These are phyloP conservation scores for Chauna torquata DNA, from an alignment of 2,113 vertebrate genomes.

Conservation along the genomic window DNA sequence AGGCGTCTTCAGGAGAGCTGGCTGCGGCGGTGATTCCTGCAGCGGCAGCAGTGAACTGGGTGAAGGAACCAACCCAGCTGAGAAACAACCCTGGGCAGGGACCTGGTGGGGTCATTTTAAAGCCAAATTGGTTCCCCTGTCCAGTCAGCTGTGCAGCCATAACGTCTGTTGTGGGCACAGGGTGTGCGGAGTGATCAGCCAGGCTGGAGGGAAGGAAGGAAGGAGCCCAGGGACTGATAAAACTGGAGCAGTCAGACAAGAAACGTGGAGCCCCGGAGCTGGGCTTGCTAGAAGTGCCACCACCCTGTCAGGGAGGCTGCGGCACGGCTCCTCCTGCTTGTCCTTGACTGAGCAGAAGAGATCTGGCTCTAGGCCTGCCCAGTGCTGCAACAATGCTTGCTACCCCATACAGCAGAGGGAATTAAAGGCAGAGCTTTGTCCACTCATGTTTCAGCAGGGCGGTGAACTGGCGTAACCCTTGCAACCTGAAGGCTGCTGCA, in stretches of 20 bases:
- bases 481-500: neutral
- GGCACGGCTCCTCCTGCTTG: too few species aligned
- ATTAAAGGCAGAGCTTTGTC: neutral
- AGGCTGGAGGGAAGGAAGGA: too few species aligned
- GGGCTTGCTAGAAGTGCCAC: neutral
- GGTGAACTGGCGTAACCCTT: neutral
- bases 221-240: neutral
- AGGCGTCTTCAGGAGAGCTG: neutral
- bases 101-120: neutral
- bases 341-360: too few species aligned
- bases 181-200: neutral
- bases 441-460: too few species aligned
- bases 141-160: accelerated
- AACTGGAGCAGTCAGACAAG: neutral
- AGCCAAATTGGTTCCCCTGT: accelerated
- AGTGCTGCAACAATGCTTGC: neutral
- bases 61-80: neutral
- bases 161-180: accelerated
- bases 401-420: neutral
- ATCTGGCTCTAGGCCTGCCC: neutral
- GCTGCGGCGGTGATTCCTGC: too few species aligned
- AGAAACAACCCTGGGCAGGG: neutral
- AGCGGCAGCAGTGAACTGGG: too few species aligned
- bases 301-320: too few species aligned
- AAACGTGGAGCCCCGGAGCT: neutral